Conservation (phyloP, 1,140 invertebrate genomes). For the Anastrepha ludens region DNA sequence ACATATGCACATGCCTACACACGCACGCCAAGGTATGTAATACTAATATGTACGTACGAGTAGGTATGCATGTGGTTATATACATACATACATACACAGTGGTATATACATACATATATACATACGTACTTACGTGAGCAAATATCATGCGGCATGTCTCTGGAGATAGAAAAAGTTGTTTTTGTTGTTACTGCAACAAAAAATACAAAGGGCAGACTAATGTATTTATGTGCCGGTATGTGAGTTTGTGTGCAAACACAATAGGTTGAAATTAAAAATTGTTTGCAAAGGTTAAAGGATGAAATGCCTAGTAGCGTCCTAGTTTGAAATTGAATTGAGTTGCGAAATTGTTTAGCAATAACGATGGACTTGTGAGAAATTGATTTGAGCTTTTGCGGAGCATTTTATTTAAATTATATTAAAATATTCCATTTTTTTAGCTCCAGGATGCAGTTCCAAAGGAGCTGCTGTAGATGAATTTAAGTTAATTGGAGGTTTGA, state of each 20-base stretch:
- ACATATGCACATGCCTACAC: background rate
- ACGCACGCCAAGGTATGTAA: background rate
- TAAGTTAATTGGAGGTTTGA: no score
- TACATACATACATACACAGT: no score
- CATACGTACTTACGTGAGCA: slow-evolving; percentile 5
- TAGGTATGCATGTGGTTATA: background rate
- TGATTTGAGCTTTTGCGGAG: background rate
- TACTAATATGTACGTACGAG: background rate
- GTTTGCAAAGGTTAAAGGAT: slow-evolving; percentile 45
- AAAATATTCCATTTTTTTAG: background rate
- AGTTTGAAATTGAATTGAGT: slow-evolving; percentile 31
- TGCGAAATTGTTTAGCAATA: slow-evolving; percentile 26
- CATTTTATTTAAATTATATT: background rate
- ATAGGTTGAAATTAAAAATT: slow-evolving; percentile 38
- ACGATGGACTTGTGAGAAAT: background rate
- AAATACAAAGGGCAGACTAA: background rate
- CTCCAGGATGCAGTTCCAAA: no score
- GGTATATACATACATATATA: background rate
- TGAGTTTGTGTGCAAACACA: background rate
- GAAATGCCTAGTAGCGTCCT: slow-evolving; percentile 35
- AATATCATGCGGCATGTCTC: slow-evolving; percentile 44
- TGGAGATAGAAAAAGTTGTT: slow-evolving; percentile 36
- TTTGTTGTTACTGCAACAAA: background rate
- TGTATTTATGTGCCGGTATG: background rate
- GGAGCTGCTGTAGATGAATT: no score